A percentile compares a stretch with the other conserved stretches of the same genome.
Conservation (phyloP, 1,140 invertebrate species). For the Caenorhabditis tropicalis region DNA sequence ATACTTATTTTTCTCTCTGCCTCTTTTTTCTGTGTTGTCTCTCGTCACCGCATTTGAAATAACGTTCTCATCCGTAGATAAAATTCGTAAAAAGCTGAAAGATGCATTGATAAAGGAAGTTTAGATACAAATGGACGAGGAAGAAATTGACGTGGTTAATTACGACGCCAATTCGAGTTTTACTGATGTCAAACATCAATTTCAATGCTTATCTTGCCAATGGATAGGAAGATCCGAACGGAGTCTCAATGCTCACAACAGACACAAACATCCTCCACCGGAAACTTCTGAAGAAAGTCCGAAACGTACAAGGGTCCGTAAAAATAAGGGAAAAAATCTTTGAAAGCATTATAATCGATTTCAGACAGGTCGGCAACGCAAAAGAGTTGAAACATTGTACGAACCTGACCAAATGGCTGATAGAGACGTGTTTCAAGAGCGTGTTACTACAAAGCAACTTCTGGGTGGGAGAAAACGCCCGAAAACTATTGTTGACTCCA, state of each 20-base stretch:
- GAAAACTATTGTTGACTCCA: background rate
- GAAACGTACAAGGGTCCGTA: no score
- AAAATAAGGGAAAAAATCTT: no score
- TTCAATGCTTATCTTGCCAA: background rate
- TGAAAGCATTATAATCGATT: background rate
- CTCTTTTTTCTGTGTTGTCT: background rate
- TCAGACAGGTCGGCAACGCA: background rate
- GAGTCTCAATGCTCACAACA: background rate
- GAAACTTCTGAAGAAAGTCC: background rate
- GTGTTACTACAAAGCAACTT: conserved; percentile 5
- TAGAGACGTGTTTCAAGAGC: background rate
- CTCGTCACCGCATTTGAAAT: background rate
- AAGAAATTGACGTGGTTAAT: background rate
- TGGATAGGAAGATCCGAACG: background rate
- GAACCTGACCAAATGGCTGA: background rate
- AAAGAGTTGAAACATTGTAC: no score
- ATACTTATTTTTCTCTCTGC: conserved; percentile 3
- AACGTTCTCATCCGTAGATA: background rate
- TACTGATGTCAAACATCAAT: background rate
- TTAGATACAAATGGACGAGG: conserved; percentile 13
- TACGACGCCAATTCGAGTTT: background rate
- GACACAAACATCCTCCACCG: background rate
- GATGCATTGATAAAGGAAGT: no score
- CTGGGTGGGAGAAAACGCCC: background rate
- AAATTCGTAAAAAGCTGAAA: background rate